A percentile compares a stretch with the other conserved stretches of the same genome.
Evolutionary conservation across 2,888 invertebrate genomes (phyloP).

Genomic region (Penaeus monodon): DNA sequence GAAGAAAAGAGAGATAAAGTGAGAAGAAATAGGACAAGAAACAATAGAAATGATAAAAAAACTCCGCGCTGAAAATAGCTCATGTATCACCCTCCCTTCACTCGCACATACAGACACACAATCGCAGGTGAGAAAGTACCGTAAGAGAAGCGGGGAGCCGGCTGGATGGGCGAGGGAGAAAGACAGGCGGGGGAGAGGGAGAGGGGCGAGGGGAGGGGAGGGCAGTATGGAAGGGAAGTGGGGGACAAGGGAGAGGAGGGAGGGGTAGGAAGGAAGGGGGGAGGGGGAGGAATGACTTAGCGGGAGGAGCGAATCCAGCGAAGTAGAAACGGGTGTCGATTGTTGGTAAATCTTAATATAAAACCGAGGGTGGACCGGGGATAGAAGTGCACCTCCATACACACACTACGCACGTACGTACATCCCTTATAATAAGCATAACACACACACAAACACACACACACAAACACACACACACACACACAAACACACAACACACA

Average conservation of each 20-base stretch:
- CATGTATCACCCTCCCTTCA: neutral
- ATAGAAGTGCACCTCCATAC: neutral
- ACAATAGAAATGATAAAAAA: too few relatives aligned
- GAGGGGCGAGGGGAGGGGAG: neutral
- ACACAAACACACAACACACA: neutral
- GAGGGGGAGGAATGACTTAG: neutral
- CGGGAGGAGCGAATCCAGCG: neutral
- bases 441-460: neutral
- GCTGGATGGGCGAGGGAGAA: neutral
- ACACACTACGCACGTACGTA: neutral
- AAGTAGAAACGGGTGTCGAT: neutral
- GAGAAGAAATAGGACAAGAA: neutral
- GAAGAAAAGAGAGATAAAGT: neutral
- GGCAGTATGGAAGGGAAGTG: neutral
- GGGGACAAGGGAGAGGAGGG: neutral
- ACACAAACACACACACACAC: neutral
- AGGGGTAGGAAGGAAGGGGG: neutral
- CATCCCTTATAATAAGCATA: neutral
- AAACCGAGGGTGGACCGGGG: neutral
- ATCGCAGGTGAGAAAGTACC: neutral
- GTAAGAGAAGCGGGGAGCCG: neutral
- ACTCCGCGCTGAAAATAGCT: too few relatives aligned
- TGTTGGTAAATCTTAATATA: too few relatives aligned
- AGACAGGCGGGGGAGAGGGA: neutral
- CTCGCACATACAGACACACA: neutral